A percentile compares a stretch with the other conserved stretches of the same genome.
Conservation (phyloP, 2,797 vertebrate species). For the Crossoptilon crossoptilon region DNA sequence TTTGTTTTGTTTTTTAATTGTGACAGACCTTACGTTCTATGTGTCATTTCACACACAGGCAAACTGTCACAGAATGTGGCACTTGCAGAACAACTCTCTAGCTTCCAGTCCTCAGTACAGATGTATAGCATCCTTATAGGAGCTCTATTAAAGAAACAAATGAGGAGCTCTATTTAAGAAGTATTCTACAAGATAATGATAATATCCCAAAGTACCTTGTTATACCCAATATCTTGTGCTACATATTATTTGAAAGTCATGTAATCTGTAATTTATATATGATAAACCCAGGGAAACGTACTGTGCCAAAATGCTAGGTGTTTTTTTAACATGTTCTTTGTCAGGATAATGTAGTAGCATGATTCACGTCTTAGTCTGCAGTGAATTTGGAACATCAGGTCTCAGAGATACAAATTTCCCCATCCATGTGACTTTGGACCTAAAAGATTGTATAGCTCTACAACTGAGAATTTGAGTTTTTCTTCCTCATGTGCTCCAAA, state of each 20-base stretch:
- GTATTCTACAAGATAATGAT: background rate
- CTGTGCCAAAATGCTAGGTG: background rate
- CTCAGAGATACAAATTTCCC: background rate
- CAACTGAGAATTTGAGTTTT: background rate
- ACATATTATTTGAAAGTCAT: background rate
- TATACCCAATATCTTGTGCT: background rate
- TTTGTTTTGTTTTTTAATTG: background rate
- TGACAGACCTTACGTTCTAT: background rate
- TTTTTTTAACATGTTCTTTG: background rate
- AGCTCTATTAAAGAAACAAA: background rate
- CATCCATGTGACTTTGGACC: background rate
- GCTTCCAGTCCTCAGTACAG: background rate
- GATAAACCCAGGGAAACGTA: background rate
- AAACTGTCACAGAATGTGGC: accelerated
- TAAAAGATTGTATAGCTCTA: background rate
- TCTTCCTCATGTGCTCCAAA: background rate
- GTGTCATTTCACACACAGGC: background rate
- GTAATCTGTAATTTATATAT: background rate
- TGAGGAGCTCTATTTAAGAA: background rate
- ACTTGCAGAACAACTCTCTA: background rate
- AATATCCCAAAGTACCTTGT: background rate
- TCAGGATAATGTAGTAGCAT: accelerated
- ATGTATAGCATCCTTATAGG: background rate
- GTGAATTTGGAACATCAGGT: background rate
- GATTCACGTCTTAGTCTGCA: background rate